These are phyloP conservation scores for Phalacrocorax brasilianus DNA, from an alignment of 2,113 vertebrate genomes.

Conservation along the genomic window DNA sequence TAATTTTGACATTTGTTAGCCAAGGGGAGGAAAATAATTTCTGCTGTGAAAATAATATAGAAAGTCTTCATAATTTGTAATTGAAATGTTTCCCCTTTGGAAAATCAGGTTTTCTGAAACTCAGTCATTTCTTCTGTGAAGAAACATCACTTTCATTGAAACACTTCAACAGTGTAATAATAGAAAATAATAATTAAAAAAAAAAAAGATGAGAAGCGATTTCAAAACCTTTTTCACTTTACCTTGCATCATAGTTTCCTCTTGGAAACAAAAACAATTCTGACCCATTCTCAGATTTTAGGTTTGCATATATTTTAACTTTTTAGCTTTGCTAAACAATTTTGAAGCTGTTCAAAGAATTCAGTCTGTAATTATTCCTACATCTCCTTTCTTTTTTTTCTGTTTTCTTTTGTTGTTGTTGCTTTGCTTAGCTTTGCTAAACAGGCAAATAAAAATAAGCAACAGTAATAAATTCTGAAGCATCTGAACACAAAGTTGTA, in stretches of 20 bases:
- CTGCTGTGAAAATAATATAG: not conserved
- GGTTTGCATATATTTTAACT: not conserved
- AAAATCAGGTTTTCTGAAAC: not conserved
- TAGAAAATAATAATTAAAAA: not conserved
- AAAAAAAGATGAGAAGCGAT: accelerated
- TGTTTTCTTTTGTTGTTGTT: not conserved
- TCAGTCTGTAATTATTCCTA: not conserved
- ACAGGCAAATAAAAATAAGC: not conserved
- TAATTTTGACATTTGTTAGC: not conserved
- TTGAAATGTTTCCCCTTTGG: not conserved
- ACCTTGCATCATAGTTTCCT: not conserved
- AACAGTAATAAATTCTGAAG: not conserved
- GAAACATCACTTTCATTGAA: not conserved
- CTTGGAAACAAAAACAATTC: not conserved
- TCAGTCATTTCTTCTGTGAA: not conserved
- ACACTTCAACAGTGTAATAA: not conserved
- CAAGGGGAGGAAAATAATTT: not conserved
- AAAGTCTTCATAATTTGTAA: not conserved
- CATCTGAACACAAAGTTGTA: not conserved
- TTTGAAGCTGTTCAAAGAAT: not conserved
- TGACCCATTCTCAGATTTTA: not conserved
- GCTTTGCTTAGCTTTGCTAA: not conserved
- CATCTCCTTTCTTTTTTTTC: not conserved
- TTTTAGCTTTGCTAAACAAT: not conserved
- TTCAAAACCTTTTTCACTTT: not conserved